These are phyloP conservation scores for Pedicia rivosa DNA, from an alignment of 2,888 invertebrate species.

Conservation along the genomic window DNA sequence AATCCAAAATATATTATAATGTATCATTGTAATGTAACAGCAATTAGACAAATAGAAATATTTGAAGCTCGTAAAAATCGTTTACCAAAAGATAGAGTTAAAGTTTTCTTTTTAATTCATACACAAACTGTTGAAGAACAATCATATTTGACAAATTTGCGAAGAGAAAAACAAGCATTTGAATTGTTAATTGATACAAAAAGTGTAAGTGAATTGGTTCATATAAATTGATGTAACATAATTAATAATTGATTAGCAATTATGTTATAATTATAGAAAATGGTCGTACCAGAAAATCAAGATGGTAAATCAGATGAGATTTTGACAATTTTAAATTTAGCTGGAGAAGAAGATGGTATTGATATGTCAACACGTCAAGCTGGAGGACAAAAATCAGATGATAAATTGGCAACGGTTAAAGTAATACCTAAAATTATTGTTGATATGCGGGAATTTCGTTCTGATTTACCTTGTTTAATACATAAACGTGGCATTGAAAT, in stretches of 20 bases:
- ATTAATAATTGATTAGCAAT: constrained; percentile 5
- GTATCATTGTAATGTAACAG: constrained; percentile 77
- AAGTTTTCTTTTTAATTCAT: constrained; percentile 82
- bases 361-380: constrained; percentile 48
- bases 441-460: constrained; percentile 95
- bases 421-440: constrained; percentile 52
- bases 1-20: constrained; percentile 72
- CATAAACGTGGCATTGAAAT: constrained; percentile 88
- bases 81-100: constrained; percentile 34
- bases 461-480: constrained; percentile 85
- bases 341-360: constrained; percentile 18
- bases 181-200: constrained; percentile 84
- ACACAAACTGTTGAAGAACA: constrained; percentile 94
- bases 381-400: constrained; percentile 26
- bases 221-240: no score
- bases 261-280: constrained; percentile 37
- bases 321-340: constrained; percentile 26
- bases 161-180: constrained; percentile 89
- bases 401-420: constrained; percentile 6
- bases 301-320: constrained; percentile 65
- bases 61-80: constrained; percentile 46
- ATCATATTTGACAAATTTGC: constrained; percentile 75
- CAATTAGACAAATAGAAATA: constrained; percentile 81
- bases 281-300: constrained; percentile 78
- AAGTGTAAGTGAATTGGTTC: constrained; percentile 45